A percentile compares a stretch with the other conserved stretches of the same genome.
phyloP scores from a whole-genome alignment of 2,888 invertebrate species.

The Pseudanteris insignis region DNA sequence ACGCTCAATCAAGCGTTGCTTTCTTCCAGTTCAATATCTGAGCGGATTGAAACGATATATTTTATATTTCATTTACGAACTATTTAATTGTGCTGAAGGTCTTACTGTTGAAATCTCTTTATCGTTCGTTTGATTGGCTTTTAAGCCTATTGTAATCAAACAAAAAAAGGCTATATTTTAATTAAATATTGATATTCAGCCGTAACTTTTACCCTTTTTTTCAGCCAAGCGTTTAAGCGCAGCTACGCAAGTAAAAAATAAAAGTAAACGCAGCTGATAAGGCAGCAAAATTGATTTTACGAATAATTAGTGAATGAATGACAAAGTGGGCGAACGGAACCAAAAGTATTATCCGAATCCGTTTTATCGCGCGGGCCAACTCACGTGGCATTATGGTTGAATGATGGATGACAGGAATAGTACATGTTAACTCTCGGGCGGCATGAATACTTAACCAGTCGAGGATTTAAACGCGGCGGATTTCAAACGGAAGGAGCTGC shows the following conservation, averaged over 20 bases:
- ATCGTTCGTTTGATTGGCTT: constrained; percentile 16
- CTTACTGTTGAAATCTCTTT: constrained; percentile 15
- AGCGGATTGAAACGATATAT: constrained; percentile 21
- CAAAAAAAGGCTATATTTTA: no score
- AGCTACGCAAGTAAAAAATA: no score
- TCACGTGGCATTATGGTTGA: constrained; percentile 25
- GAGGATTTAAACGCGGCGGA: constrained; percentile 12
- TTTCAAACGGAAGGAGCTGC: constrained; percentile 9
- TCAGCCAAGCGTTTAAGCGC: no score
- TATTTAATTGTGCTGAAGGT: constrained; percentile 18
- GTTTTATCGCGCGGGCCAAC: constrained; percentile 18
- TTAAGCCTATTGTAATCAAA: constrained; percentile 12
- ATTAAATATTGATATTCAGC: no score
- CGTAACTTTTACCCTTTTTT: no score
- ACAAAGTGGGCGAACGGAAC: background rate
- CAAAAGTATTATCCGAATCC: constrained; percentile 20
- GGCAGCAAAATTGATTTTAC: background rate
- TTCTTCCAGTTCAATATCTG: no score
- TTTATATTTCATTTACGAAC: constrained; percentile 27
- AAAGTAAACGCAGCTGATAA: background rate
- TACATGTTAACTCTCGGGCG: constrained; percentile 22
- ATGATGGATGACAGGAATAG: constrained; percentile 31
- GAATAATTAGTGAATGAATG: background rate
- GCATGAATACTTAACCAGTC: constrained; percentile 28
- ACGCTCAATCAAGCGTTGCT: no score